Conservation (phyloP, 1,140 invertebrate species). For the Choristoneura fumiferana region DNA sequence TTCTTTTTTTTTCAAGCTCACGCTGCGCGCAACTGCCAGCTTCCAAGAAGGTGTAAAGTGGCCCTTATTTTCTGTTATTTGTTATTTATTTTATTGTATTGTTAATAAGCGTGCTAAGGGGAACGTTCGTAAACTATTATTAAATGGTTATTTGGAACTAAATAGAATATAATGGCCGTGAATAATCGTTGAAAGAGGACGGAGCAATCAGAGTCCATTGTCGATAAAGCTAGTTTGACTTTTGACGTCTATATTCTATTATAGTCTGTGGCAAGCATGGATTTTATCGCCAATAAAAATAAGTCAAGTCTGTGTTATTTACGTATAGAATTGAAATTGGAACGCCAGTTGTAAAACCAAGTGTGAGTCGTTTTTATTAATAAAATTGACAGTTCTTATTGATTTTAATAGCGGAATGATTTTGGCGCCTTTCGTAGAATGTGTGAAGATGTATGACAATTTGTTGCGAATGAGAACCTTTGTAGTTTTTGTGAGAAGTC, state of each 20-base stretch:
- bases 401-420: conserved; percentile 38
- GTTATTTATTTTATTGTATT: conserved; percentile 78
- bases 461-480: conserved; percentile 40
- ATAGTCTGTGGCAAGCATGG: conserved; percentile 22
- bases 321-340: conserved; percentile 18
- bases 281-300: conserved; percentile 17
- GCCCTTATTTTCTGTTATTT: conserved; percentile 72
- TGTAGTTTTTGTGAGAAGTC: conserved; percentile 22
- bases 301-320: not conserved
- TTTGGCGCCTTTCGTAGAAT: conserved; percentile 45
- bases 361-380: conserved; percentile 16
- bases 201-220: conserved; percentile 63
- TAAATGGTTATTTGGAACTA: conserved; percentile 77
- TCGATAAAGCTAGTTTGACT: conserved; percentile 45
- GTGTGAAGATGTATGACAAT: conserved; percentile 29
- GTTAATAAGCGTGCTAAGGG: conserved; percentile 76
- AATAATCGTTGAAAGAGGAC: conserved; percentile 64
- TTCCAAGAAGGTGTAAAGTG: conserved; percentile 78
- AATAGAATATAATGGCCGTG: conserved; percentile 77
- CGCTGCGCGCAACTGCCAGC: conserved; percentile 57
- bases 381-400: conserved; percentile 23
- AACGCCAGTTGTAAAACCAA: conserved; percentile 1
- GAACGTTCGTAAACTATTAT: conserved; percentile 68
- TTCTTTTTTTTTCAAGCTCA: conserved; percentile 50
- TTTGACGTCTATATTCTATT: conserved; percentile 62